Conservation (phyloP, 2,888 invertebrate species). For the Sericinus montela region DNA sequence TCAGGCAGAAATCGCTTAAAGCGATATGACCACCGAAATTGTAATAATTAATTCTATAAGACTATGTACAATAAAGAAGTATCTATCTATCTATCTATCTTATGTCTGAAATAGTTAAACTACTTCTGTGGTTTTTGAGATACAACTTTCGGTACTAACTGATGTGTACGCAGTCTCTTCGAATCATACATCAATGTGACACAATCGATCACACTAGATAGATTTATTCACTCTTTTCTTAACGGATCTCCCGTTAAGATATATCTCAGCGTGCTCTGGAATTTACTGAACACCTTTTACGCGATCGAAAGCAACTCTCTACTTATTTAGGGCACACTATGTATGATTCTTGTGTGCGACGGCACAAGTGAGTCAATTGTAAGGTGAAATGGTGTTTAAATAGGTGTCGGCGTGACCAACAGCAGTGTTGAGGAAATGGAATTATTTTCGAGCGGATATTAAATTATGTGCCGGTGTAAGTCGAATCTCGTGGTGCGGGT, state of each 20-base stretch:
- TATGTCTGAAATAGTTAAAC: too few relatives aligned
- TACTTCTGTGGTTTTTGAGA: too few relatives aligned
- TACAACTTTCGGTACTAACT: too few relatives aligned
- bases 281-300: slow-evolving; percentile 32
- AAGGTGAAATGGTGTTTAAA: slow-evolving; percentile 19
- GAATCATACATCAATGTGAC: slow-evolving; percentile 7
- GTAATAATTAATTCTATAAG: too few relatives aligned
- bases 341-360: slow-evolving; percentile 3
- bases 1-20: too few relatives aligned
- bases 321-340: slow-evolving; percentile 24
- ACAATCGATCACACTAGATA: slow-evolving; percentile 8
- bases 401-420: slow-evolving; percentile 24
- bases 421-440: slow-evolving; percentile 53
- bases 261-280: slow-evolving; percentile 30
- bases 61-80: too few relatives aligned
- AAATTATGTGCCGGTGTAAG: slow-evolving; percentile 67
- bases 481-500: slow-evolving; percentile 58
- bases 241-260: slow-evolving; percentile 31
- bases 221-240: slow-evolving; percentile 21
- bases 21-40: too few relatives aligned
- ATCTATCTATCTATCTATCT: too few relatives aligned
- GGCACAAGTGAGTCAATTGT: slow-evolving; percentile 13
- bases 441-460: slow-evolving; percentile 75
- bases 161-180: too few relatives aligned
- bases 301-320: slow-evolving; percentile 26